Evolutionary conservation across 2,888 invertebrate species (phyloP), one percentile per base, ranked within the genome.

Genomic region (Pollenia labialis): DNA sequence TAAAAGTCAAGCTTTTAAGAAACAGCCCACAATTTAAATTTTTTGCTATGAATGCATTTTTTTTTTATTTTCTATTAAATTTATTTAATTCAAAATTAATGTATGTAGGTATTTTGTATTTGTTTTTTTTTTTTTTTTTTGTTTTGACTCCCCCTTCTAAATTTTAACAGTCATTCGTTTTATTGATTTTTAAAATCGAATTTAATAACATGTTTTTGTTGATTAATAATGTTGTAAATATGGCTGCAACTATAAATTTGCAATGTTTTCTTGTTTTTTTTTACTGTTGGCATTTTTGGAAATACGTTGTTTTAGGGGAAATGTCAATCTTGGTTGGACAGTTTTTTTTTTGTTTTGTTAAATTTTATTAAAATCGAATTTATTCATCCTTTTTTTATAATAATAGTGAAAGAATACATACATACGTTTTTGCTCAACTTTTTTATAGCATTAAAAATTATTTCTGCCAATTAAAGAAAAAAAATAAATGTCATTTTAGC

Each of bases 1-100:
- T 88, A 89, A 90, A 91, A 90, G 32, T 75, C 74, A 74, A 75
- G 64, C 75, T 75, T 72, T 54, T 44, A 79, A 71, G 58, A 54
- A 80, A 83, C 76, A 18, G 72, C 71, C 80, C 86, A 86, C 86
- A 83, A 79, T 83, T 86, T 69, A 50, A 66, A 52, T 77, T 69
- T 60, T 44, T 48, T 32, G 56, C 42, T 72, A 40, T 58, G 62
- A 66, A 66, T 60, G 42, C n/a, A 8, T 9, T 50, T 72, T 50
- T 79, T 77, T 56, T n/a, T n/a, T 23, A 42, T 68, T 50, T 64
- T 64, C 14, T 50, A 42, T 18, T 48, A 81, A 66, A 48, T 74
- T 23, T 58, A 74, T 74, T 81, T 50, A 42, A 62, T 71, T 44
- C 60, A n/a, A 32, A 69, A n/a, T 42, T 60, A 54, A 18, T 68